Evolutionary conservation across 1,140 invertebrate species (phyloP).

Genomic region (Dryas iulia): DNA sequence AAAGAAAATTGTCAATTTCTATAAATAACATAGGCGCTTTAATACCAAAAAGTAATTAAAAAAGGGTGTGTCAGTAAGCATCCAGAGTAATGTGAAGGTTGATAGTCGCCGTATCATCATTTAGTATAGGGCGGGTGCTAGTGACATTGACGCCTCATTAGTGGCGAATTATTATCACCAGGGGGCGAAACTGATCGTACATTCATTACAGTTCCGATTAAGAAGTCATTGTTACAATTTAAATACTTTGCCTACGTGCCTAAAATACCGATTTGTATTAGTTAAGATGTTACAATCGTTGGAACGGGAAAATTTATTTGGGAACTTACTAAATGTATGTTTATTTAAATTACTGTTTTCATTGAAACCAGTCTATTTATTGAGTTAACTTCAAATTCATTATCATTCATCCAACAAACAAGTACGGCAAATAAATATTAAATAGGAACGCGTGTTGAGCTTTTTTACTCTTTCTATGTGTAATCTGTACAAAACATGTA

Average conservation of each 20-base stretch:
- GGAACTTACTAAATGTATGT: too few species aligned
- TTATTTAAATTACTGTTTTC: too few species aligned
- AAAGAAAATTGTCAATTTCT: background rate
- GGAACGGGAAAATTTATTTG: too few species aligned
- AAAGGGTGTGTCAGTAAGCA: slow-evolving; percentile 37
- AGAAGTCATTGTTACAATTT: background rate
- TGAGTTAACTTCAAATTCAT: too few species aligned
- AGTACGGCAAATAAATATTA: too few species aligned
- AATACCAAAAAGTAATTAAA: slow-evolving; percentile 5
- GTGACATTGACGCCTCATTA: slow-evolving; percentile 67
- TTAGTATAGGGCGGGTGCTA: slow-evolving; percentile 41
- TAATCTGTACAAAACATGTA: too few species aligned
- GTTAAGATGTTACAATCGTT: too few species aligned
- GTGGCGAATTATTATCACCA: slow-evolving; percentile 43
- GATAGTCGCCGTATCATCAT: slow-evolving; percentile 39
- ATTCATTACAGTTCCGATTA: slow-evolving; percentile 17
- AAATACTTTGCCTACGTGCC: background rate
- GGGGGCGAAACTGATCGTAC: slow-evolving; percentile 20
- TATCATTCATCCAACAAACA: too few species aligned
- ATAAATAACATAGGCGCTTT: background rate
- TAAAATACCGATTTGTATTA: background rate
- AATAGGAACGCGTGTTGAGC: too few species aligned
- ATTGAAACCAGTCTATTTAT: too few species aligned
- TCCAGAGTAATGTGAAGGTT: slow-evolving; percentile 8
- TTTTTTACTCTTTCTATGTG: too few species aligned